Conservation (phyloP, 2,888 invertebrate species). For the Microctonus brassicae region DNA sequence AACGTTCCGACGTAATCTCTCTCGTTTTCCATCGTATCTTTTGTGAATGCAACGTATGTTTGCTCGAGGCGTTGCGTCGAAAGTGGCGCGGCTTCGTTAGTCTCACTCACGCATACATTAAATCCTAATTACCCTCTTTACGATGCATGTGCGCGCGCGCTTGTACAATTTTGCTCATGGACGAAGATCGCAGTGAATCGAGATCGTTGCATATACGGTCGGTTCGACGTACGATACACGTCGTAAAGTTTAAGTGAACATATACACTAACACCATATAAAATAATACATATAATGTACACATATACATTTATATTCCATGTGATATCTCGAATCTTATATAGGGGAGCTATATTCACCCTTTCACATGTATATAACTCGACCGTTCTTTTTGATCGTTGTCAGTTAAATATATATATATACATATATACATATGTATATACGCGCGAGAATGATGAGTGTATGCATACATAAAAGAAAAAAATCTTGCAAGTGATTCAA, state of each 20-base stretch:
- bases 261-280: background rate
- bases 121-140: slow-evolving; percentile 53
- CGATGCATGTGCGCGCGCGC: slow-evolving; percentile 27
- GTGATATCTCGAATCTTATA: slow-evolving; percentile 22
- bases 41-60: too few species aligned
- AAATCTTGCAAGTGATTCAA: slow-evolving; percentile 4
- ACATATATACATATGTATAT: too few species aligned
- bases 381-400: background rate
- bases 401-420: background rate
- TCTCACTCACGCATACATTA: slow-evolving; percentile 47
- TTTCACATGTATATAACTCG: background rate
- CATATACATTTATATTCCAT: background rate
- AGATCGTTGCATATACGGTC: slow-evolving; percentile 21
- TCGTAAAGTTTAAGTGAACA: slow-evolving; percentile 30
- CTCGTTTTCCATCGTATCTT: too few species aligned
- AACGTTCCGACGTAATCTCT: slow-evolving; percentile 12
- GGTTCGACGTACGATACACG: slow-evolving; percentile 29
- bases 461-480: background rate
- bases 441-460: background rate
- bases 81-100: slow-evolving; percentile 48
- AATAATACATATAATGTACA: background rate
- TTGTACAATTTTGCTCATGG: too few species aligned
- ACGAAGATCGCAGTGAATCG: slow-evolving; percentile 18
- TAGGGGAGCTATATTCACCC: background rate
- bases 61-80: slow-evolving; percentile 37